Percentiles rank a stretch among this genome's conserved stretches.
These are phyloP conservation scores for Hycleus phaleratus DNA, from an alignment of 1,140 invertebrate genomes.

Conservation along the genomic window DNA sequence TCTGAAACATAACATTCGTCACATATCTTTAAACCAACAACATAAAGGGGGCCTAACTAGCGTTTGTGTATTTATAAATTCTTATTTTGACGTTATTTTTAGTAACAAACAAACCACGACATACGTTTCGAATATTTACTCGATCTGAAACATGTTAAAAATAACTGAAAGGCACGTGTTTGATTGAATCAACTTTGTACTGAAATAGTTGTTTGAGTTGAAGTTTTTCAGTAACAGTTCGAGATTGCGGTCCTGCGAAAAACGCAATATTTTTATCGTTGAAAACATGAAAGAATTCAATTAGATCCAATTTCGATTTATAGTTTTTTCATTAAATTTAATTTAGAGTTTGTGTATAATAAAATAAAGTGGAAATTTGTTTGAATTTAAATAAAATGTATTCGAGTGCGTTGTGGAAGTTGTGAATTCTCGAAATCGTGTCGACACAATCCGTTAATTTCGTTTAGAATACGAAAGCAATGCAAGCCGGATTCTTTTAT, in stretches of 20 bases:
- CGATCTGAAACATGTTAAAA: conserved; percentile 21
- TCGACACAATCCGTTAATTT: background rate
- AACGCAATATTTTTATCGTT: no score
- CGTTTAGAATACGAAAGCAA: no score
- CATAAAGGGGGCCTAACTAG: conserved; percentile 10
- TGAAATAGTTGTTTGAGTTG: background rate
- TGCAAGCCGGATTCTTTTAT: no score
- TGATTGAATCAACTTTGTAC: background rate
- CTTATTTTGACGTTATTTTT: conserved; percentile 32
- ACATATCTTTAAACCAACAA: conserved; percentile 10
- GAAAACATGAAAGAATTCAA: no score
- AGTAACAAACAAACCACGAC: conserved; percentile 19
- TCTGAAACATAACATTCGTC: conserved; percentile 1
- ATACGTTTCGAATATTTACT: conserved; percentile 26
- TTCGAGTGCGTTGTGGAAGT: background rate
- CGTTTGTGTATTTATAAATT: conserved; percentile 16
- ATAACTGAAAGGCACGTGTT: conserved; percentile 20
- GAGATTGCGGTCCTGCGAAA: no score
- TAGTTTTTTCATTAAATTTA: no score
- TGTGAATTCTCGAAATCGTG: background rate
- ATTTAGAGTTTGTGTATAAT: no score
- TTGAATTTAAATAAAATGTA: background rate
- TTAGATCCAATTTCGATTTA: no score
- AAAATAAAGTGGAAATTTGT: no score
- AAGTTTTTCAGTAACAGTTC: background rate